A percentile compares a stretch with the other conserved stretches of the same genome.
Conservation (phyloP, 2,888 invertebrate species). For the Aporophyla lueneburgensis region DNA sequence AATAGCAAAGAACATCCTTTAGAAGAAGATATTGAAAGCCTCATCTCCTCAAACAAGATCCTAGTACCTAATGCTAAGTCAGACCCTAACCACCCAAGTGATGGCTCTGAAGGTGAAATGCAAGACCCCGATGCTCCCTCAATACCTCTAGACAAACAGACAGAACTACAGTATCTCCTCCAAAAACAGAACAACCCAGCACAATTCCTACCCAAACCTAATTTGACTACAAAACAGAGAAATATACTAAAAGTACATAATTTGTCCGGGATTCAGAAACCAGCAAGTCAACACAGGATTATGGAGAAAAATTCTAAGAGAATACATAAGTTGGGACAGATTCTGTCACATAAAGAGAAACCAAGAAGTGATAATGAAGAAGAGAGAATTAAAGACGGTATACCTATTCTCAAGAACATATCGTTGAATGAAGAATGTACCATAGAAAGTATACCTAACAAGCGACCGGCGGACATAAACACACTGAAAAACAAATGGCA, state of each 20-base stretch:
- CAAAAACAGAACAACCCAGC: slow-evolving; percentile 89
- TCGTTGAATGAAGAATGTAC: slow-evolving; percentile 91
- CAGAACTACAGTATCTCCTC: slow-evolving; percentile 86
- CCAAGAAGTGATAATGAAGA: slow-evolving; percentile 76
- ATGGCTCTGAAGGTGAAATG: slow-evolving; percentile 80
- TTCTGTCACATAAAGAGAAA: slow-evolving; percentile 81
- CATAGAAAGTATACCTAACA: slow-evolving; percentile 90
- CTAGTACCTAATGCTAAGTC: slow-evolving; percentile 82
- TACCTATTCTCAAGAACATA: slow-evolving; percentile 83
- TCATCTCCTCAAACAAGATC: slow-evolving; percentile 89
- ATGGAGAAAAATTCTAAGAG: slow-evolving; percentile 86
- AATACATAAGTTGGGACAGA: slow-evolving; percentile 87
- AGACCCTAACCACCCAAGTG: slow-evolving; percentile 75
- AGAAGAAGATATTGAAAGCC: slow-evolving; percentile 89
- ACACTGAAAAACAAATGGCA: slow-evolving; percentile 90
- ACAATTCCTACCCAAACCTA: slow-evolving; percentile 84
- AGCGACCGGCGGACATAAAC: slow-evolving; percentile 86
- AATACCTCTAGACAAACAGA: slow-evolving; percentile 85
- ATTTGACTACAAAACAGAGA: slow-evolving; percentile 83
- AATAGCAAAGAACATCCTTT: slow-evolving; percentile 69
- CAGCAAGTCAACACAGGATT: slow-evolving; percentile 83
- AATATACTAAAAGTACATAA: slow-evolving; percentile 84
- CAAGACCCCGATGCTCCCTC: slow-evolving; percentile 80
- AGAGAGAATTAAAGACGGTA: slow-evolving; percentile 77
- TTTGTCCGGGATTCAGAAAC: slow-evolving; percentile 81